Base-by-base conservation (phyloP, 2,113 vertebrate species). In the Pavo muticus region DNA sequence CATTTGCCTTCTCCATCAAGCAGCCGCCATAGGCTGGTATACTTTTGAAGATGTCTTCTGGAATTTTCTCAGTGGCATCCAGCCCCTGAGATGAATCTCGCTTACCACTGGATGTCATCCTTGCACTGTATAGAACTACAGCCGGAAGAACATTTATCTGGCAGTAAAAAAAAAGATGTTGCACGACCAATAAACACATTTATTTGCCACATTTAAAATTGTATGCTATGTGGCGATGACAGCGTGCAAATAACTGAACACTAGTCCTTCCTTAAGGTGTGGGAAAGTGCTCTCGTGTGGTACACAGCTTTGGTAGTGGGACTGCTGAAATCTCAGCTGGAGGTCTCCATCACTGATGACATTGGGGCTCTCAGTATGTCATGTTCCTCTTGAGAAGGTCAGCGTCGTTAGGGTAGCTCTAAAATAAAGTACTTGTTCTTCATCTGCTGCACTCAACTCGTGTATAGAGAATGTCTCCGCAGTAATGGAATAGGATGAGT, bases 31-130 rank as follows among this genome's bases (percentile, higher is more conserved):
- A 25, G 23, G 35, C 54, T 57, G 29, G 8, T 20, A 5, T 11
- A 2, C 23, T 10, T 69, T 20, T 37, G 32, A 19, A 50, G 14
- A 2, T 4, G 19, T 13, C 60, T 93, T 89, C 86, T 83, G 84
- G 86, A 92, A 86, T 88, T 60, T 95, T 95, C 86, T 69, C 24
- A 6, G 70, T 16, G 30, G 40, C 37, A 32, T 23, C 30, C 17
- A 11, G 48, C 56, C 68, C 56, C 37, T 73, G 88, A 93, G 79
- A 68, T 82, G 75, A 84, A 90, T 86, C n/a, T 94, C 70, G 72
- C 79, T 97, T 83, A 57, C 97, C 97, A 97, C 96, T 96, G 97
- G 97, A 96, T 97, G 97, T 97, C 97, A 83, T 94, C 48, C 0
- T 95, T 96, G 92, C 95, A 71, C 94, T 90, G 75, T 86, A 74